Conservation (phyloP, 2,797 vertebrate genomes). For the Pantherophis alleghaniensis region DNA sequence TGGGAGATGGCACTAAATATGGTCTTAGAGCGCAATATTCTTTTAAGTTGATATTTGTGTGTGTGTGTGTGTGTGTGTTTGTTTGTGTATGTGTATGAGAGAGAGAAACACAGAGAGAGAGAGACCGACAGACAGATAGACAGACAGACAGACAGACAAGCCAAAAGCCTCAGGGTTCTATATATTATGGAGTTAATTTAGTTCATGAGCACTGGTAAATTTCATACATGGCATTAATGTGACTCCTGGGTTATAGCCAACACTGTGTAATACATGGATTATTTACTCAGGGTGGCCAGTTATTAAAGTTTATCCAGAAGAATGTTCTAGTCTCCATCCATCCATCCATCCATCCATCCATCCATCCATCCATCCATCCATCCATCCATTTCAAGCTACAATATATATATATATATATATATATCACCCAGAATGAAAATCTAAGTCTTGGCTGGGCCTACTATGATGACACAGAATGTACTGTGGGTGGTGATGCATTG, state of each 20-base stretch:
- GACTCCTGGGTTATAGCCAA: neutral
- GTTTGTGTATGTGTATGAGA: no score
- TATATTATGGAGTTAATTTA: neutral
- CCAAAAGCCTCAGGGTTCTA: neutral
- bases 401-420: no score
- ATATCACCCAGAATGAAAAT: neutral
- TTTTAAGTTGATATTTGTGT: neutral
- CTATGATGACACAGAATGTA: neutral
- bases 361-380: neutral
- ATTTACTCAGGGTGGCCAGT: neutral
- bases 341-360: neutral
- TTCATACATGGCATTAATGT: neutral
- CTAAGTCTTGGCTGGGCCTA: neutral
- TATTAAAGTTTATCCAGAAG: neutral
- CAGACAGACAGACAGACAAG: rapidly evolving
- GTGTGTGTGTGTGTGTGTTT: neutral
- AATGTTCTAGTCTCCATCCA: neutral
- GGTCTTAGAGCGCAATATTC: neutral
- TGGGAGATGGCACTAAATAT: neutral
- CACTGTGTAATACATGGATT: neutral
- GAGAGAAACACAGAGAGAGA: neutral
- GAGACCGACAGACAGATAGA: neutral
- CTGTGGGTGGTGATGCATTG: neutral
- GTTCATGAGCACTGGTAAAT: neutral
- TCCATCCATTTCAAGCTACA: neutral